Evolutionary conservation across 2,888 invertebrate species (phyloP).

Genomic region (Silvanus unidentatus): DNA sequence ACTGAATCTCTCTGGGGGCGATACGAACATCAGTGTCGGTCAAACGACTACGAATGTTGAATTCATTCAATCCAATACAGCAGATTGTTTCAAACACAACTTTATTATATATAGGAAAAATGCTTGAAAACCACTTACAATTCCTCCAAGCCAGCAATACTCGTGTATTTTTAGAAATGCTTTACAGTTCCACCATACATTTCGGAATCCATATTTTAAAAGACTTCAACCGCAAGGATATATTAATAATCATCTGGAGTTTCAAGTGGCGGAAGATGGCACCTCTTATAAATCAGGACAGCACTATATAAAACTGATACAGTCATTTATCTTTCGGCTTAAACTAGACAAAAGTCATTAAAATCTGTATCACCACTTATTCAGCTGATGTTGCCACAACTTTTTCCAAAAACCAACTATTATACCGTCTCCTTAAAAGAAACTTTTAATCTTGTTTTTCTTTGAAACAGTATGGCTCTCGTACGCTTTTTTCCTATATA

Average conservation of each 20-base stretch:
- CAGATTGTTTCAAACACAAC: slow-evolving; percentile 1
- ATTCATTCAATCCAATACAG: background rate
- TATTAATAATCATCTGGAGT: too few species aligned
- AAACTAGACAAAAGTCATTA: slow-evolving; percentile 7
- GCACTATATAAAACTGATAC: too few species aligned
- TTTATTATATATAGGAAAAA: slow-evolving; percentile 1
- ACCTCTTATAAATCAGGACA: too few species aligned
- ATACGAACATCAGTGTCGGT: too few species aligned
- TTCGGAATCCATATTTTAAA: too few species aligned
- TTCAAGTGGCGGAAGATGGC: too few species aligned
- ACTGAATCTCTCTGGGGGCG: too few species aligned
- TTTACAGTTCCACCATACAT: too few species aligned
- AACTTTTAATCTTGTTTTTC: slow-evolving; percentile 11
- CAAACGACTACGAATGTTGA: background rate
- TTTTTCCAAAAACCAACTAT: slow-evolving; percentile 1
- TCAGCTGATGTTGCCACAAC: slow-evolving; percentile 7
- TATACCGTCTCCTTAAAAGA: slow-evolving; percentile 6
- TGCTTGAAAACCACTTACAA: background rate
- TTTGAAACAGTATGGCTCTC: slow-evolving; percentile 1
- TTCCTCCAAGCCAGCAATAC: too few species aligned
- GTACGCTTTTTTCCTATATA: too few species aligned
- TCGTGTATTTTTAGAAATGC: too few species aligned
- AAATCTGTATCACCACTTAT: slow-evolving; percentile 8
- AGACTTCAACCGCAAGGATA: too few species aligned
- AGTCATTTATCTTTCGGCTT: background rate